phyloP scores from a whole-genome alignment of 2,113 vertebrate genomes.

The Butastur rufipennis region DNA sequence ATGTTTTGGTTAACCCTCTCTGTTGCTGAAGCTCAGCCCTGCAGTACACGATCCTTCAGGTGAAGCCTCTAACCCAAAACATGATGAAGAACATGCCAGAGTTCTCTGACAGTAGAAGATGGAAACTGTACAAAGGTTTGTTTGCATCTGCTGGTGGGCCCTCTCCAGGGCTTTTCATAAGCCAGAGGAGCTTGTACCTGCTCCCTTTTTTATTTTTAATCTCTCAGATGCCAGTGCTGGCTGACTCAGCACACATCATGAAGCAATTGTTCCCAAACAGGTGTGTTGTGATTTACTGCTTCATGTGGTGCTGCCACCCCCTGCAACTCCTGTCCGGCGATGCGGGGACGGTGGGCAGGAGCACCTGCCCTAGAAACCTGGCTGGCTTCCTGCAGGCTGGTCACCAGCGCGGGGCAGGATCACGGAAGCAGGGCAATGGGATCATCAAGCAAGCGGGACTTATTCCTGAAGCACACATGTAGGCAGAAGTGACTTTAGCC shows the following conservation, averaged over 20 bases:
- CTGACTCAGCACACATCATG: not conserved
- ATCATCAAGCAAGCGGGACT: not conserved
- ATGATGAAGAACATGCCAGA: not conserved
- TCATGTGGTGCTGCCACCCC: not conserved
- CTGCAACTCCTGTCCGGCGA: rapidly evolving
- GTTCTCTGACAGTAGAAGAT: not conserved
- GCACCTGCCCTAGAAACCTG: not conserved
- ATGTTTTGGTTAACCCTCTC: not conserved
- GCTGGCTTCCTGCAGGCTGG: not conserved
- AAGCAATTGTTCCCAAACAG: not conserved
- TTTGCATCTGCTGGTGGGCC: not conserved
- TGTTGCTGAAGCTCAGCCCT: not conserved
- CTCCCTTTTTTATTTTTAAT: not conserved
- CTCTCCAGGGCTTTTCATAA: not conserved
- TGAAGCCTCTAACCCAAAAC: not conserved
- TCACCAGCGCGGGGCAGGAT: rapidly evolving
- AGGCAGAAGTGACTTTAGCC: not conserved
- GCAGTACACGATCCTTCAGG: not conserved
- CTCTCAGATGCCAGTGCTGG: not conserved
- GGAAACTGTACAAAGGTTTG: not conserved
- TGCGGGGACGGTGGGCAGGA: not conserved
- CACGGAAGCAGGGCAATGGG: not conserved
- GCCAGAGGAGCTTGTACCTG: not conserved
- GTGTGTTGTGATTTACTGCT: not conserved
- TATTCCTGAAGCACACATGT: rapidly evolving